Base-by-base conservation (phyloP, 1,140 invertebrate genomes). In the Ceratosolen solmsi region DNA sequence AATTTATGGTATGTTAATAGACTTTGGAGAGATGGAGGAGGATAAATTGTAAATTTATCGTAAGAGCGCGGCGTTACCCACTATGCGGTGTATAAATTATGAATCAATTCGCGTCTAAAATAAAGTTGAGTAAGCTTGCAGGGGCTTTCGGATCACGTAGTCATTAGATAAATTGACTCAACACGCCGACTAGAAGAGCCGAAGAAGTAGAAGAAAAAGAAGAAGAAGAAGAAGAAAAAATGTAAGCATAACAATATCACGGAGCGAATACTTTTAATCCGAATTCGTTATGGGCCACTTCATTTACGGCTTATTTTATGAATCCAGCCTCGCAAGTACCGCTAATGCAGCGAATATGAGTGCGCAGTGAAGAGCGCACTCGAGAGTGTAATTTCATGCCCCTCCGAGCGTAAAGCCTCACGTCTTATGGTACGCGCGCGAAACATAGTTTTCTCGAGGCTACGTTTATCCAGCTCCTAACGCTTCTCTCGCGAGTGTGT, bases 371-470 rank as follows among this genome's bases (percentile, higher is more conserved):
- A 38, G 22, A 46, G 46, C n/a, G 58, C 30, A 70, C 4, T 70
- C 33, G 63, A 33, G 68, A 82, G 63, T 80, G 75, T 83, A 87
- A 87, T 87, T 87, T 87, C 87, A 87, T 84, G 86, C 84, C 80
- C 84, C 80, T 84, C 82, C 79, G 77, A 84, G 83, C 84, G 71
- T 71, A 74, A 80, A 65, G 79, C 60, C 73, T 20, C 30, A 2
- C 27, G 13, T 27, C 54, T 60, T 49, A 20, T 15, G 71, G 71
- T 58, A 8, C 36, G 25, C 72, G 51, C 25, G 72, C 7, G 36
- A 30, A 25, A 33, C 46, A 33, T 13, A 70, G 54, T 63, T 63
- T 73, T 79, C 33, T 63, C 79, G 72, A 22, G 65, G 22, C 33
- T n/a, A 30, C 49, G 77, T 49, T 80, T 80, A 60, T 80, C 51